Evolutionary conservation across 2,888 invertebrate species (phyloP).

Genomic region (Hoplodrina ambigua): DNA sequence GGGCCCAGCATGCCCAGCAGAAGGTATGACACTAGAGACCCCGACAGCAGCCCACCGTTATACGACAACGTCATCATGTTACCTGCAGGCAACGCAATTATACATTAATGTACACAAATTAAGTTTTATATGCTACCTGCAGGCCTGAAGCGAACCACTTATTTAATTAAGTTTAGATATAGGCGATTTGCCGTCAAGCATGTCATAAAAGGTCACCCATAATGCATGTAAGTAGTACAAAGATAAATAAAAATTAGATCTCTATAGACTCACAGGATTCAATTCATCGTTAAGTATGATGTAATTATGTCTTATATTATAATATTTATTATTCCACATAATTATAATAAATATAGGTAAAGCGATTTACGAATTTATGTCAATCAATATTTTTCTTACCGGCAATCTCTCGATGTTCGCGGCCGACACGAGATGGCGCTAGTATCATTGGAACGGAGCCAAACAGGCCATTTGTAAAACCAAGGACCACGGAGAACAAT

Average conservation of each 20-base stretch:
- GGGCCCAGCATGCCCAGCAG: constrained; percentile 92
- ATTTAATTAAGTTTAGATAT: no score
- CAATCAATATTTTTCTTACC: constrained; percentile 87
- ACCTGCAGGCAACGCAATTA: constrained; percentile 84
- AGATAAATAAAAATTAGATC: no score
- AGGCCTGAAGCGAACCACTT: no score
- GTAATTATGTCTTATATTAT: no score
- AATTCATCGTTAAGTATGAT: no score
- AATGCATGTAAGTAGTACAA: no score
- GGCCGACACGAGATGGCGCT: constrained; percentile 96
- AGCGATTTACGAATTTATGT: neutral
- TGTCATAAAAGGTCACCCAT: no score
- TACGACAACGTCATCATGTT: constrained; percentile 98
- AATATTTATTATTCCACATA: no score
- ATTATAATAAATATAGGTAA: no score
- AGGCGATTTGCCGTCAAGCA: no score
- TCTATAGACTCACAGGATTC: no score
- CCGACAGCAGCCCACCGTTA: constrained; percentile 96
- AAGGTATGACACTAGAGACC: constrained; percentile 95
- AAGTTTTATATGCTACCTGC: neutral
- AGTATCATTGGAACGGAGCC: constrained; percentile 98
- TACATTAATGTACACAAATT: neutral
- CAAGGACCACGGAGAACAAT: constrained; percentile 91
- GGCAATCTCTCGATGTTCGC: constrained; percentile 96
- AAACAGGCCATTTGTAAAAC: constrained; percentile 96